Evolutionary conservation across 2,113 vertebrate species (phyloP).

Genomic region (Pollachius pollachius): DNA sequence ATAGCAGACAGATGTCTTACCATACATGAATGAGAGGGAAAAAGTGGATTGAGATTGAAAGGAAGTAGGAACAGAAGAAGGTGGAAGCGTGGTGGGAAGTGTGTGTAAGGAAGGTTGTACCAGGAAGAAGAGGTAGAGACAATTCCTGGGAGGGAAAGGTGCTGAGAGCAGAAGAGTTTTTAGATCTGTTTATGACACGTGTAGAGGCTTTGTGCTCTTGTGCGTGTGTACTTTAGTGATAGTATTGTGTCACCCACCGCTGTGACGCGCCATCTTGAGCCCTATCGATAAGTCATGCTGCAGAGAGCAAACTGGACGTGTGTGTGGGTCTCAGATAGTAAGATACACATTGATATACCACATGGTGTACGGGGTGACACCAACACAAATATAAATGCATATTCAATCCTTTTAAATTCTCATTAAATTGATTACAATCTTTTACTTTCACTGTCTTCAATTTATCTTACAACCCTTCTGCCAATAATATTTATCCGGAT

Average conservation of each 20-base stretch:
- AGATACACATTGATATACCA: too few species aligned
- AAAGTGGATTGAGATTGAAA: background rate
- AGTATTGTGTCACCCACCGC: slow-evolving; percentile 51
- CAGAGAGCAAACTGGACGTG: slow-evolving; percentile 42
- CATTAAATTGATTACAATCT: too few species aligned
- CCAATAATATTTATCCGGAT: too few species aligned
- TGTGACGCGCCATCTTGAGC: slow-evolving; percentile 54
- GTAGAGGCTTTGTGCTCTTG: background rate
- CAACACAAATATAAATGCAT: too few species aligned
- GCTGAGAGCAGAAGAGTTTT: background rate
- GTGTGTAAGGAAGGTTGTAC: background rate
- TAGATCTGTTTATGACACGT: slow-evolving; percentile 16
- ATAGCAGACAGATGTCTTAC: too few species aligned
- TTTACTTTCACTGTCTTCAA: too few species aligned
- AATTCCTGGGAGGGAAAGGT: background rate
- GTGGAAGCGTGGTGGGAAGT: background rate
- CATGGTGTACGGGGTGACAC: too few species aligned
- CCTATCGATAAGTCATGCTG: slow-evolving; percentile 61
- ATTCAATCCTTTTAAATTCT: too few species aligned
- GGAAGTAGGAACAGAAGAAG: background rate
- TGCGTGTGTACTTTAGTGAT: slow-evolving; percentile 27
- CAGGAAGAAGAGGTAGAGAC: background rate
- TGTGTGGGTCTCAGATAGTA: too few species aligned
- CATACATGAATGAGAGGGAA: background rate
- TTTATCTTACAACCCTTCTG: too few species aligned